Evolutionary conservation across 2,888 invertebrate species (phyloP).

Genomic region (Stegophylla sp.): DNA sequence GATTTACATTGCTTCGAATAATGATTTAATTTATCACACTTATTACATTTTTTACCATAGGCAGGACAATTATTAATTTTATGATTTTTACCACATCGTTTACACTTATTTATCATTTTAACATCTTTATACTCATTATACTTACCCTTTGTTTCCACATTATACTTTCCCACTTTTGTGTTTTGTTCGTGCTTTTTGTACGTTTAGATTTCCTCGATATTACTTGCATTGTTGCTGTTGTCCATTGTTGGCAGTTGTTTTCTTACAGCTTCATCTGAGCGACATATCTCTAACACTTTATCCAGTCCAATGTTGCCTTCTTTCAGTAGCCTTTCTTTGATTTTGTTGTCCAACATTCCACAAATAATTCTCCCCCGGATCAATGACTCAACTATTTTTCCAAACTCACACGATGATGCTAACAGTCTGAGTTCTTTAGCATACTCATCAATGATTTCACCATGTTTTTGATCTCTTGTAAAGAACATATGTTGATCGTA

Average conservation of each 20-base stretch:
- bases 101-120: background rate
- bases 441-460: background rate
- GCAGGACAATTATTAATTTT: background rate
- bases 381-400: background rate
- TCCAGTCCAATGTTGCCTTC: too few species aligned
- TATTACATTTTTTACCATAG: background rate
- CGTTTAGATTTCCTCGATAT: too few species aligned
- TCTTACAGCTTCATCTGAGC: too few species aligned
- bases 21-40: slow-evolving; percentile 5
- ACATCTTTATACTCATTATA: background rate
- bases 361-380: background rate
- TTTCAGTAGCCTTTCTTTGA: background rate
- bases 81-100: background rate
- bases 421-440: background rate
- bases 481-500: background rate
- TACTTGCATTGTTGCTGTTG: too few species aligned
- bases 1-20: background rate
- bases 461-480: background rate
- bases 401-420: background rate
- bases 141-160: too few species aligned
- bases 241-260: too few species aligned
- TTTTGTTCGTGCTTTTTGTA: too few species aligned
- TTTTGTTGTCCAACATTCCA: background rate
- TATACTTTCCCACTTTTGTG: too few species aligned
- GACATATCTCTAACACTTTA: too few species aligned